A percentile compares a stretch with the other conserved stretches of the same genome.
Evolutionary conservation across 2,113 vertebrate genomes (phyloP).

Genomic region (Aix galericulata): DNA sequence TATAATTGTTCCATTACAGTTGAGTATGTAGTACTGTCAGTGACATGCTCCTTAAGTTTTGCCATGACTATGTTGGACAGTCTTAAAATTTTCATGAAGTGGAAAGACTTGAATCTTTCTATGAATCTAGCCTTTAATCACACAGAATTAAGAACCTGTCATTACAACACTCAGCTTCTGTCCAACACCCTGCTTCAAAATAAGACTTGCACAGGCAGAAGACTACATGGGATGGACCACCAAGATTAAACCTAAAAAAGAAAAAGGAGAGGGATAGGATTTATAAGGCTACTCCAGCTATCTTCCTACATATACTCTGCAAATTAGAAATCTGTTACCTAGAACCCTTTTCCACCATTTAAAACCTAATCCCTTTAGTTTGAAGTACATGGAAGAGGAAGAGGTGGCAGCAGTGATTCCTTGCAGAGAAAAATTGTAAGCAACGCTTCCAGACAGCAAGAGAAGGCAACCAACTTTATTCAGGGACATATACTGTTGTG

Average conservation of each 20-base stretch:
- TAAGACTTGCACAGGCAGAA: background rate
- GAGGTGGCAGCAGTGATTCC: background rate
- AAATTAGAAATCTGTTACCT: background rate
- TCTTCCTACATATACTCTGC: background rate
- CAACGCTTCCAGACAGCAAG: background rate
- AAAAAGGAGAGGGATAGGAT: too few relatives aligned
- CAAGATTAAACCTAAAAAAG: background rate
- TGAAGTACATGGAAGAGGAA: background rate
- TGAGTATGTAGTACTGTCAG: background rate
- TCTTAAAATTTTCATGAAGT: background rate
- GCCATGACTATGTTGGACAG: background rate
- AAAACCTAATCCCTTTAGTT: background rate
- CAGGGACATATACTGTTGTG: background rate
- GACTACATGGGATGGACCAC: background rate
- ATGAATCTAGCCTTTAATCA: background rate
- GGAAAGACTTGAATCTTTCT: background rate
- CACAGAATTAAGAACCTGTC: background rate
- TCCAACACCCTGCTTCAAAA: background rate
- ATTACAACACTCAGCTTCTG: background rate
- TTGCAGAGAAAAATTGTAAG: background rate
- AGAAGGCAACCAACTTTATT: background rate
- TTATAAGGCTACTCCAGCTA: background rate
- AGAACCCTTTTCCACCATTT: background rate
- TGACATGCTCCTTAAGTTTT: background rate
- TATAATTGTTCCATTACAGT: background rate